Percentiles rank a stretch among this genome's conserved stretches.
Evolutionary conservation across 2,113 vertebrate genomes (phyloP).

Genomic region (Gnathonemus echidnorhynchus): DNA sequence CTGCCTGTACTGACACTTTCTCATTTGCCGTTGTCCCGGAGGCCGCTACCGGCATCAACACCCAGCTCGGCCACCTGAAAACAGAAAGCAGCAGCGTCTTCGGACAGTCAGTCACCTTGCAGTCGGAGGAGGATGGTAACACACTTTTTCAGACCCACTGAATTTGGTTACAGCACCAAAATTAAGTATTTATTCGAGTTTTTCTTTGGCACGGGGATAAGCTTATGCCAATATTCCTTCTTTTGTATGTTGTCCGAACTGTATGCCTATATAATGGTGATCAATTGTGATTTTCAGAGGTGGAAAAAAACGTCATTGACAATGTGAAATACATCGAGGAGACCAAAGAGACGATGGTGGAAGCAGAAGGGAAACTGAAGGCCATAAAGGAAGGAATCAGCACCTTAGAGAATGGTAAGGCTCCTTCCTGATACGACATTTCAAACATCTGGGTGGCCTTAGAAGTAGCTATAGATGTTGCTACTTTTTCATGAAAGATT

Average conservation of each 20-base stretch:
- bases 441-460: neutral
- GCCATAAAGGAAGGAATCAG: conserved; percentile 58
- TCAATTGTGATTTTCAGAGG: conserved; percentile 50
- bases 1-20: neutral
- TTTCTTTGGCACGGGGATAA: neutral
- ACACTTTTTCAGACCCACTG: neutral
- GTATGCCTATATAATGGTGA: neutral
- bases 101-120: conserved; percentile 62
- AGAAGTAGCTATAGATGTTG: neutral
- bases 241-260: neutral
- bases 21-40: conserved; percentile 38
- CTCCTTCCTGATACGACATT: neutral
- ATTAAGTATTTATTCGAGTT: neutral
- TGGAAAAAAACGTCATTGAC: conserved; percentile 54
- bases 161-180: neutral
- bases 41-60: conserved; percentile 71
- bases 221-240: neutral
- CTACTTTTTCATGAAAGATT: neutral
- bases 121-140: conserved; percentile 57
- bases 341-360: conserved; percentile 62
- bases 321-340: conserved; percentile 65
- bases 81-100: conserved; percentile 71
- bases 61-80: conserved; percentile 68
- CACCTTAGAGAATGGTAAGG: conserved; percentile 68
- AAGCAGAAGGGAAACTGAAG: conserved; percentile 56